A percentile compares a stretch with the other conserved stretches of the same genome.
Conservation (phyloP, 2,113 vertebrate genomes). For the Alces alces region DNA sequence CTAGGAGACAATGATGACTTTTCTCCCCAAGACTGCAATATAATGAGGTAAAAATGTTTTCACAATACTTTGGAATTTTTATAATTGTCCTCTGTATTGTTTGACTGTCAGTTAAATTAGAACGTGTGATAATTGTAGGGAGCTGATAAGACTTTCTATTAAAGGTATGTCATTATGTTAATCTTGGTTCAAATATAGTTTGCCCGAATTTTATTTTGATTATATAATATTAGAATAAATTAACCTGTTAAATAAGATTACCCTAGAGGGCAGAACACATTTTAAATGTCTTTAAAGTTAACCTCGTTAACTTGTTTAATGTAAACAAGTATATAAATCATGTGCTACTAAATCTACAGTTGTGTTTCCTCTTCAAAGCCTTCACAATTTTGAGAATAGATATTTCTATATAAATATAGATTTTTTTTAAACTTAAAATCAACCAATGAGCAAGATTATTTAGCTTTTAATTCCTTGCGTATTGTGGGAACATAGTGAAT, state of each 20-base stretch:
- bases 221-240: constrained; percentile 68
- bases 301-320: not conserved
- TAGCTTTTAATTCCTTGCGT: not conserved
- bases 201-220: constrained; percentile 65
- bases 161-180: constrained; percentile 72
- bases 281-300: constrained; percentile 45
- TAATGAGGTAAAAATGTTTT: constrained; percentile 65
- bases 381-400: constrained; percentile 18
- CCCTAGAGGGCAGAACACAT: constrained; percentile 17
- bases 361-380: not conserved
- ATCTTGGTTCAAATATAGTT: constrained; percentile 73
- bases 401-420: not conserved
- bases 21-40: not conserved
- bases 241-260: constrained; percentile 61
- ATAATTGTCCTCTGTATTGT: constrained; percentile 65
- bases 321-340: constrained; percentile 26
- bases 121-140: constrained; percentile 69
- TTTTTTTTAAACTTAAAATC: not conserved
- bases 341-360: not conserved
- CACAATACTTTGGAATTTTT: constrained; percentile 66
- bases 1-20: not conserved
- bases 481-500: not conserved
- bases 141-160: constrained; percentile 65
- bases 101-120: constrained; percentile 69
- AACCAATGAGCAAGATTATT: not conserved